Base-by-base conservation (phyloP, 2,888 invertebrate species). In the Caenorhabditis sp. region DNA sequence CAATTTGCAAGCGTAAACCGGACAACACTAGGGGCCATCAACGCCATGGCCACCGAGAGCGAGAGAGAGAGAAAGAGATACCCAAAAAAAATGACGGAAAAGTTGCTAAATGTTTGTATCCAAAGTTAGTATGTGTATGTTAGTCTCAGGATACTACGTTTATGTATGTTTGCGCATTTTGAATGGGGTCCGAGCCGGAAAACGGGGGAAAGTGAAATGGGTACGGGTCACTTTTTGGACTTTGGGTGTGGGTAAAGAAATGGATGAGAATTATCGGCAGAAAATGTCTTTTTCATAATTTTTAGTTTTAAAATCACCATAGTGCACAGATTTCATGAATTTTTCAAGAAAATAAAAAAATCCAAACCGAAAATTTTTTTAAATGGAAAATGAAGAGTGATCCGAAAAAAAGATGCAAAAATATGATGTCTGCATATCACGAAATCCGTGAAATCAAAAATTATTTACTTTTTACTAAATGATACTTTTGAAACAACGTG, bases 91-190 rank as follows among this genome's bases (percentile, higher is more conserved):
- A 69, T 69, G 76, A 28, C 59, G 10, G 76, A 76, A 31, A 56
- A 28, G 76, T 77, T 77, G 69, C 68, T 61, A 77, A 77, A 77
- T 69, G 76, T 77, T 77, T 68, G 68, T 61, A 69, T 69, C 76
- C 28, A 77, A n/a, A 61, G 76, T 61, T 69, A 69, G 76, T 69
- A 54, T 76, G 47, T 66, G 75, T 68, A 56, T 44, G 19, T 41
- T 63, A 49, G 68, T 38, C 26, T 74, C 44, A 63, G 49, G 19
- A 63, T 56, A 61, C 49, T 63, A 38, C 47, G 61, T 61, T 16
- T 47, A 51, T 51, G 44, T 70, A 63, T 77, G 49, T 70, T 69
- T 77, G 69, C 63, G 54, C 69, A 70, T 77, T 69, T 61, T 51
- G 41, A 68, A 76, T 76, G 59, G 59, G 61, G 8, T 38, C 44